Evolutionary conservation across 2,888 invertebrate genomes (phyloP).

Genomic region (Stegana nigrithorax): DNA sequence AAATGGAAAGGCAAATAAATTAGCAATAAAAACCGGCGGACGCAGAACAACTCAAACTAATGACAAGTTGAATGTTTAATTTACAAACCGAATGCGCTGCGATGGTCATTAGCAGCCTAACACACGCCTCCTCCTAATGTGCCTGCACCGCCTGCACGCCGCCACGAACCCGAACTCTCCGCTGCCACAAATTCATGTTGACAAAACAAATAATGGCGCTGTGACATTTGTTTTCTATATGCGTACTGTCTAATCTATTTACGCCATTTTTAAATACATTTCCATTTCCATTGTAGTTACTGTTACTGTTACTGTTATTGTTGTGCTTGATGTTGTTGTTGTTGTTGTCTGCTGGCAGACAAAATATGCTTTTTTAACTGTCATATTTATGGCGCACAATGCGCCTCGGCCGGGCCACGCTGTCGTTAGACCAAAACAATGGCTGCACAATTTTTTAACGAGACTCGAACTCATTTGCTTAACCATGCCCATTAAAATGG

Average conservation of each 20-base stretch:
- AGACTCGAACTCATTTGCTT: conserved; percentile 18
- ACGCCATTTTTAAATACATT: conserved; percentile 54
- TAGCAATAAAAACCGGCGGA: no score
- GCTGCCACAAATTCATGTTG: not conserved
- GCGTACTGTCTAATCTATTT: conserved; percentile 40
- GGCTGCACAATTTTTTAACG: conserved; percentile 31
- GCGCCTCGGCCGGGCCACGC: conserved; percentile 6
- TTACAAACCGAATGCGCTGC: conserved; percentile 32
- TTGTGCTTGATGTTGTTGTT: no score
- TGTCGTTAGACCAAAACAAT: no score
- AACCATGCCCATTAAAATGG: conserved; percentile 22
- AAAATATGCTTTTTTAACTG: conserved; percentile 6
- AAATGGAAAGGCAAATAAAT: conserved; percentile 1
- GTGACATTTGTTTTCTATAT: conserved; percentile 14
- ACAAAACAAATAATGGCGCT: conserved; percentile 31
- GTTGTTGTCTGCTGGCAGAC: no score
- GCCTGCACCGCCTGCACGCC: no score
- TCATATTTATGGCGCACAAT: not conserved
- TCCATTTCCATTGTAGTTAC: not conserved
- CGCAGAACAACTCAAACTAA: conserved; percentile 44
- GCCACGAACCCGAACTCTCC: conserved; percentile 21
- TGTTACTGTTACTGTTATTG: not conserved
- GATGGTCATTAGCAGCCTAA: conserved; percentile 7
- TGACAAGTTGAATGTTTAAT: conserved; percentile 50
- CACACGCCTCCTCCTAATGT: no score